Base-by-base conservation (phyloP, 1,140 invertebrate species). In the Lethrus apterus region DNA sequence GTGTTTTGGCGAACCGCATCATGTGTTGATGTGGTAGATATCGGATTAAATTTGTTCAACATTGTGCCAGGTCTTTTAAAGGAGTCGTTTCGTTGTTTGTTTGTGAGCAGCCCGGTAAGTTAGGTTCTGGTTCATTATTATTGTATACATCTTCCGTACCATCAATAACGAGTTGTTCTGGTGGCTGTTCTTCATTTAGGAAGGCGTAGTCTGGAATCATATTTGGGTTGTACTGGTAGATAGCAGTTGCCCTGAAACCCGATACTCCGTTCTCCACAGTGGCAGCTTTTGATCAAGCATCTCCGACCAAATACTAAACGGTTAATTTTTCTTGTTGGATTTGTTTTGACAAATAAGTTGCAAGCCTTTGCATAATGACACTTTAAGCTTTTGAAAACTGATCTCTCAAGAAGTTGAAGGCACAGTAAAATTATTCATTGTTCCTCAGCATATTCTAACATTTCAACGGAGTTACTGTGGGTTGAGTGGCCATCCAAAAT, bases 381-480 rank as follows among this genome's bases (percentile, higher is more conserved):
- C 4, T 33, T 33, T 33, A 33, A 11, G 4, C 8, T 10, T 5
- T 5, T 33, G 14, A 33, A 33, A 13, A 33, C 8, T 8, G 8
- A 33, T 4, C 31, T 4, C 8, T 33, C 11, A 33, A 33, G 11
- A 10, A 13, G 31, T 33, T 33, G 31, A 10, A 33, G 4, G 11
- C n/a, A 29, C 5, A 7, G 24, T n/a, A n/a, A 7, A 26, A n/a
- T 14, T 15, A 36, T 36, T n/a, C 20, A 14, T n/a, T 36, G 7
- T 36, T 36, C 3, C 3, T 36, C 34, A 15, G 34, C 34, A 36
- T 5, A 36, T 36, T 36, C 34, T 11, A 36, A 18, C 34, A 36
- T 8, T 18, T 36, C 34, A n/a, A 33, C 31, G 14, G 8, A 5
- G 7, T 5, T 10, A 14, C 5, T 11, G 31, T 33, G 31, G n/a